Conservation (phyloP, 2,888 invertebrate species). For the Punctoribates punctum region DNA sequence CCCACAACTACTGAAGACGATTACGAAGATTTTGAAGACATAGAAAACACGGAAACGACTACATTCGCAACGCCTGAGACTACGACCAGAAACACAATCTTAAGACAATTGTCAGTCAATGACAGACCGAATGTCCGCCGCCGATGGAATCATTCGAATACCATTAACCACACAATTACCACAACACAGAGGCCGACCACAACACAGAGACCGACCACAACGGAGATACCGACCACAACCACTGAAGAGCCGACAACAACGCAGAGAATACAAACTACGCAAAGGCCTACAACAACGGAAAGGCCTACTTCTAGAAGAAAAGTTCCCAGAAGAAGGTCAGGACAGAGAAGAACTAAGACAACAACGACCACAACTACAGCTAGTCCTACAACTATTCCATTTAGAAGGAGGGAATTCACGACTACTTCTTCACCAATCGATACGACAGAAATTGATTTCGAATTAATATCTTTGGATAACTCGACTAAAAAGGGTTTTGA, state of each 20-base stretch:
- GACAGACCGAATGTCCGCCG: conserved; percentile 15
- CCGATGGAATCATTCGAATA: not conserved
- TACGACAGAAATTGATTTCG: conserved; percentile 11
- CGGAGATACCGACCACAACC: conserved; percentile 25
- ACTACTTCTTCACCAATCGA: not conserved
- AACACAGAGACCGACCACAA: conserved; percentile 15
- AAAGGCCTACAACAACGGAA: not conserved
- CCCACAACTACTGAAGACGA: not conserved
- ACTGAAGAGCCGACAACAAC: not conserved
- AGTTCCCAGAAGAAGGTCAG: not conserved
- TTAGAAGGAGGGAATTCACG: not conserved
- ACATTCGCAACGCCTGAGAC: conserved; percentile 25
- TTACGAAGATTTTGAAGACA: conserved; percentile 14
- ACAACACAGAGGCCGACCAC: conserved; percentile 30
- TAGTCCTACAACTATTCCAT: conserved; percentile 19
- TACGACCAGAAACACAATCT: conserved; percentile 3
- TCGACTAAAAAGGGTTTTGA: not conserved
- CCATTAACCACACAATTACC: not conserved
- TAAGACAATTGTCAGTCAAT: conserved; percentile 15
- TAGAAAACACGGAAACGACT: conserved; percentile 6
- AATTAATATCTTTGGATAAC: conserved; percentile 22
- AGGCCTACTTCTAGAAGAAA: not conserved
- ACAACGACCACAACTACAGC: conserved; percentile 23
- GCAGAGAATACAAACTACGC: not conserved
- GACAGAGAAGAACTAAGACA: not conserved